These are phyloP conservation scores for Loriculus beryllinus DNA, from an alignment of 2,797 vertebrate genomes.

Conservation along the genomic window DNA sequence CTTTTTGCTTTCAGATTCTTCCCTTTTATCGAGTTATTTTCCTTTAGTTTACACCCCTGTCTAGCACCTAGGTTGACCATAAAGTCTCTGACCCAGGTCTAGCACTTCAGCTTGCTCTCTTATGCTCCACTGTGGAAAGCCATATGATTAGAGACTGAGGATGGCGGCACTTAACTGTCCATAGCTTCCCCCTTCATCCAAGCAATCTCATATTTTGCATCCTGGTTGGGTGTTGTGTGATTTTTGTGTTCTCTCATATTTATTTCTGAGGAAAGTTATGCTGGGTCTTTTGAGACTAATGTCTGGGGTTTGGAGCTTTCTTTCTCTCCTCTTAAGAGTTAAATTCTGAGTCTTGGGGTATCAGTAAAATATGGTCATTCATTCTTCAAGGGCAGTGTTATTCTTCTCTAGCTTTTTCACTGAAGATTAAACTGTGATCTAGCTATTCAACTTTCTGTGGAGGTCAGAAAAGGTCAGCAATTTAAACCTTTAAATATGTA, in stretches of 20 bases:
- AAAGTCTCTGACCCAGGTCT: background rate
- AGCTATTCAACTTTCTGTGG: slow-evolving; percentile 17
- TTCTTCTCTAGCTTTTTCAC: slow-evolving; percentile 25
- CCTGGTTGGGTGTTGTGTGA: background rate
- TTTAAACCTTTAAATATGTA: slow-evolving; percentile 55
- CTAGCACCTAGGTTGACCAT: background rate
- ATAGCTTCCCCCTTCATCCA: background rate
- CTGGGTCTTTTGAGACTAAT: background rate
- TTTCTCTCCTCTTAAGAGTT: background rate
- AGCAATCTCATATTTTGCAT: background rate
- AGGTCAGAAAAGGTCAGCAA: slow-evolving; percentile 12
- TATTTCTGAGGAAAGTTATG: background rate
- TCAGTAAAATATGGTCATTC: background rate
- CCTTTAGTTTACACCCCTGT: background rate
- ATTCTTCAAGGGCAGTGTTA: slow-evolving; percentile 1
- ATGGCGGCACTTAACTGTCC: background rate
- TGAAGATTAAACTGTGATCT: slow-evolving; percentile 39
- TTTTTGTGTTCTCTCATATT: background rate
- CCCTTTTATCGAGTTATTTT: background rate
- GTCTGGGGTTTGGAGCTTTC: background rate
- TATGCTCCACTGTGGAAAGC: background rate
- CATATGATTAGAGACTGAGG: background rate
- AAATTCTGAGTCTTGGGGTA: slow-evolving; percentile 16
- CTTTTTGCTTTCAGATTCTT: background rate
- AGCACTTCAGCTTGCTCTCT: background rate